Evolutionary conservation across 1,140 invertebrate species (phyloP).

Genomic region (Orius insidiosus): DNA sequence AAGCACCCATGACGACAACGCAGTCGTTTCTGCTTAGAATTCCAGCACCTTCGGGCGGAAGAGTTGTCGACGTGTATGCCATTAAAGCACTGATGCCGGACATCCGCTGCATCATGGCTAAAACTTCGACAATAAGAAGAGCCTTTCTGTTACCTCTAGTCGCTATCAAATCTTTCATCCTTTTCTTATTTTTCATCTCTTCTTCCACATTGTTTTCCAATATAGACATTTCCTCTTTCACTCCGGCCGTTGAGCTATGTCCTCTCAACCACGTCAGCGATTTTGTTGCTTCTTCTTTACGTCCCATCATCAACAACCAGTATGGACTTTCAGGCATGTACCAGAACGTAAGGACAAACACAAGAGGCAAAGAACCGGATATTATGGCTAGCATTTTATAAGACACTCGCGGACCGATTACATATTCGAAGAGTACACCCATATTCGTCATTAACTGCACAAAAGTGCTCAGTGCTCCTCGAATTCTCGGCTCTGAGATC

Average conservation of each 20-base stretch:
- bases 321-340: conserved; percentile 70
- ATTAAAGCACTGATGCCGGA: conserved; percentile 57
- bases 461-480: conserved; percentile 43
- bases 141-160: conserved; percentile 41
- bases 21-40: conserved; percentile 29
- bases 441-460: conserved; percentile 49
- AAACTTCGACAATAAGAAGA: conserved; percentile 39
- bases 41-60: conserved; percentile 32
- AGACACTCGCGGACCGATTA: conserved; percentile 49
- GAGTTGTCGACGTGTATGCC: conserved; percentile 56
- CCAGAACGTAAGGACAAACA: conserved; percentile 45
- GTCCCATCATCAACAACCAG: conserved; percentile 39
- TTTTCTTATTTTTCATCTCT: conserved; percentile 19
- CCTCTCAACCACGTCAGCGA: conserved; percentile 32
- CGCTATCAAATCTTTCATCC: conserved; percentile 33
- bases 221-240: conserved; percentile 25
- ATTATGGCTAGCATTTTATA: conserved; percentile 47
- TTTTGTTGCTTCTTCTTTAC: conserved; percentile 29
- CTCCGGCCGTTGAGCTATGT: conserved; percentile 26
- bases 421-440: conserved; percentile 59
- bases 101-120: conserved; percentile 57
- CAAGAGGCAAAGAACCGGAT: conserved; percentile 36
- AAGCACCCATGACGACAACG: conserved; percentile 44
- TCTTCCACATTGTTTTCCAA: conserved; percentile 18
- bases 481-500: conserved; percentile 38